Base-by-base conservation (phyloP, 2,797 vertebrate genomes). In the Acanthornis magna region DNA sequence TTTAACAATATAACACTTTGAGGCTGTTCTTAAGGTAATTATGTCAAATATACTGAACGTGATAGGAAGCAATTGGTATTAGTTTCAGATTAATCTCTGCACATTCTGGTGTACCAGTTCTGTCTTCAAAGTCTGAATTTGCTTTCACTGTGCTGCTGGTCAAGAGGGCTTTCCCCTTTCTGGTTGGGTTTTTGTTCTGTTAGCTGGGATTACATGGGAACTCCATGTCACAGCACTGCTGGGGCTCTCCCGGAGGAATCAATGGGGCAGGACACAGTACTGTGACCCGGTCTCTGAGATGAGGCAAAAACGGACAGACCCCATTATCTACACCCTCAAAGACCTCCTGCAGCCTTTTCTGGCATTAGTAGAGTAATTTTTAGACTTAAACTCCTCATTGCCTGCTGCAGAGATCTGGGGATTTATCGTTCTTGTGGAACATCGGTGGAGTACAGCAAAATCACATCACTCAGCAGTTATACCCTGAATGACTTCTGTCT, bases 11-110 rank as follows among this genome's bases (percentile, higher is more conserved):
- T 63, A 96, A 94, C 77, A 68, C 92, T 98, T 96, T 91, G 85
- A 90, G 84, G 87, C 95, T 93, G 78, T 93, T 97, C 90, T 92
- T 97, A 94, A 97, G 88, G 96, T 96, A 96, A 97, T 97, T 95
- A 96, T 89, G 96, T 96, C 95, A 97, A 97, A 97, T 94, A 95
- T 13, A 94, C 85, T 67, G 87, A 96, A 88, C 45, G 58, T 29
- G 93, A 95, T 79, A 92, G 95, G 95, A 88, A 63, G 91, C 87
- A 81, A 95, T 94, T 91, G 88, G 86, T 96, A 92, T 96, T 94
- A 95, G 86, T 91, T 96, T 95, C 93, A 96, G 96, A 95, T 97
- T 95, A 95, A 97, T 96, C 94, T 97, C 92, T 93, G 95, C 82
- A 79, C 78, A 36, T 97, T 89, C 89, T 93, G 88, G 66, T 66